A percentile compares a stretch with the other conserved stretches of the same genome.
phyloP scores from a whole-genome alignment of 2,888 invertebrate genomes.

The Hermodice carunculata region DNA sequence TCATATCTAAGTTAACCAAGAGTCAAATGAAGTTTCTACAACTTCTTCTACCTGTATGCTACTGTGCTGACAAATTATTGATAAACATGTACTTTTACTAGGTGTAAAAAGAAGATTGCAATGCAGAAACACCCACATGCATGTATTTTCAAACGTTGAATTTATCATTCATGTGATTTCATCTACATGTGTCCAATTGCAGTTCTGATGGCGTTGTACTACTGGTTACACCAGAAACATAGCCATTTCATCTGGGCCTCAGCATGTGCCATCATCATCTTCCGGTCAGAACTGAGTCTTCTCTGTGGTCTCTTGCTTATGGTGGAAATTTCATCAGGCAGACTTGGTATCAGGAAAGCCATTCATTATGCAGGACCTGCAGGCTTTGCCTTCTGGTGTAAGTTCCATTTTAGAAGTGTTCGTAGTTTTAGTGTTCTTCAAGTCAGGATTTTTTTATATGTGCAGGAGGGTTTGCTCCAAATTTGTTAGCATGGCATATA shows the following conservation, averaged over 20 bases:
- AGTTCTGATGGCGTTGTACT: slow-evolving; percentile 88
- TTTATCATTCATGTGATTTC: no score
- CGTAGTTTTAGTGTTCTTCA: neutral
- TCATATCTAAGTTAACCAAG: no score
- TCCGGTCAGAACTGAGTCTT: slow-evolving; percentile 89
- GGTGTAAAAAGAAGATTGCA: neutral
- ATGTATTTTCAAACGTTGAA: no score
- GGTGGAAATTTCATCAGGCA: slow-evolving; percentile 81
- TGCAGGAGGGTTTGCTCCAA: neutral
- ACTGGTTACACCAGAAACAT: slow-evolving; percentile 85
- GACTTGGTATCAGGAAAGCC: slow-evolving; percentile 74
- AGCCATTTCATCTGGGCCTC: slow-evolving; percentile 84
- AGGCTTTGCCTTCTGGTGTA: slow-evolving; percentile 73
- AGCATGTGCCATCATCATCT: slow-evolving; percentile 90
- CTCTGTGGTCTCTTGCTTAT: slow-evolving; percentile 86
- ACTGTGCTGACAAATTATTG: no score
- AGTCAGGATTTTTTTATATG: neutral
- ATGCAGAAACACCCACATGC: neutral
- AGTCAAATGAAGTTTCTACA: no score
- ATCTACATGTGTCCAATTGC: no score
- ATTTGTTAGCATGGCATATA: neutral
- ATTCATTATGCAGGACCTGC: slow-evolving; percentile 66
- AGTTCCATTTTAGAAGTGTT: slow-evolving; percentile 48
- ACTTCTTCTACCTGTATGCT: no score
- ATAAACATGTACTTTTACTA: neutral